These are phyloP conservation scores for Tenodera sinensis DNA, from an alignment of 2,888 invertebrate genomes.

Conservation along the genomic window DNA sequence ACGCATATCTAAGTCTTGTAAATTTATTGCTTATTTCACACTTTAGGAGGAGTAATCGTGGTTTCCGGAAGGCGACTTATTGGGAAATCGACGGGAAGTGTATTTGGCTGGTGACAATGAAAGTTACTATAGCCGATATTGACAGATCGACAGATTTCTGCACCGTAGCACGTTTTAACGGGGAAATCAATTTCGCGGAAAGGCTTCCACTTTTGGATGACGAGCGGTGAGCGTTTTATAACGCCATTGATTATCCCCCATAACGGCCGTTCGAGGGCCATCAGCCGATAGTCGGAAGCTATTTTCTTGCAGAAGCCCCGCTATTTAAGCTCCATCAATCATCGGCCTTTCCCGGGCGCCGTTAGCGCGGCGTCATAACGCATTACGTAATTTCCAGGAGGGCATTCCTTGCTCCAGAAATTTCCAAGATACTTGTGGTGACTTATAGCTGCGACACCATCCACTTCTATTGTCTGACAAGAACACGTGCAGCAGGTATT, in stretches of 20 bases:
- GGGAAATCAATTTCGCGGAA: slow-evolving; percentile 10
- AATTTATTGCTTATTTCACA: background rate
- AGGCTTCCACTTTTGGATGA: background rate
- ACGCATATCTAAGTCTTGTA: too few relatives aligned
- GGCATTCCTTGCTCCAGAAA: background rate
- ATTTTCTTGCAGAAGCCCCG: background rate
- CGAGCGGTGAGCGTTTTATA: background rate
- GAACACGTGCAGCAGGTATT: too few relatives aligned
- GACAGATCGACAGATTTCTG: background rate
- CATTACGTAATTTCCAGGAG: background rate
- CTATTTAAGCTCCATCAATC: slow-evolving; percentile 16
- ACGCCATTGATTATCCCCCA: background rate
- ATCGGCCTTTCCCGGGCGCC: background rate
- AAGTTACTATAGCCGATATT: background rate
- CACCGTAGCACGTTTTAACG: background rate
- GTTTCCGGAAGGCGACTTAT: background rate
- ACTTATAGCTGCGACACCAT: too few relatives aligned
- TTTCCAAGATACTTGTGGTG: background rate
- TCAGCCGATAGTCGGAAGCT: background rate
- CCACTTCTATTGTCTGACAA: too few relatives aligned
- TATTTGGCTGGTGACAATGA: background rate
- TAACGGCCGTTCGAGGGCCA: background rate
- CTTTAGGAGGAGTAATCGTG: background rate
- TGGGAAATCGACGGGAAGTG: background rate
- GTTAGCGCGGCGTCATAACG: background rate